A percentile compares a stretch with the other conserved stretches of the same genome.
These are phyloP conservation scores for Acleris literana DNA, from an alignment of 2,888 invertebrate genomes.

Conservation along the genomic window DNA sequence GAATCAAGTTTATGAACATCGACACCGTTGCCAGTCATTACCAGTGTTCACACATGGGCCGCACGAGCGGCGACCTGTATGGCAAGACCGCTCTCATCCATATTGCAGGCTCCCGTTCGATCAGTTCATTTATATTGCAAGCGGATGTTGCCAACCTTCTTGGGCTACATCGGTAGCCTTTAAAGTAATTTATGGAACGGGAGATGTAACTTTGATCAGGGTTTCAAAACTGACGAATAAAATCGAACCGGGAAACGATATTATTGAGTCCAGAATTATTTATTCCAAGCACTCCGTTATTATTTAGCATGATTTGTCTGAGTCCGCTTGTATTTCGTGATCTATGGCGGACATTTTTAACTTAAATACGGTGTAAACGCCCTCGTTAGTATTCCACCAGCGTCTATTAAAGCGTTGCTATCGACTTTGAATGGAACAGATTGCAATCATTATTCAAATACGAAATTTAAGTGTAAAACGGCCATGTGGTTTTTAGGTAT, in stretches of 20 bases:
- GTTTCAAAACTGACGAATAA: constrained; percentile 2
- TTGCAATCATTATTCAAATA: constrained; percentile 35
- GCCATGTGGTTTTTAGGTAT: constrained; percentile 19
- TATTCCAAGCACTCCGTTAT: constrained; percentile 54
- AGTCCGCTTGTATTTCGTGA: constrained; percentile 44
- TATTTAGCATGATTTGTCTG: constrained; percentile 61
- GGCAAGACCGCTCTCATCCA: constrained; percentile 64
- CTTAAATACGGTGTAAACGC: constrained; percentile 31
- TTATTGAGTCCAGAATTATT: constrained; percentile 38
- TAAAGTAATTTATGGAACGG: background rate
- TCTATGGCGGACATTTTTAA: constrained; percentile 37
- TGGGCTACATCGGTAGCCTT: constrained; percentile 42
- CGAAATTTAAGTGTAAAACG: constrained; percentile 23
- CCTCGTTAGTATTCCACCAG: constrained; percentile 32
- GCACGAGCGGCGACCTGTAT: constrained; percentile 49
- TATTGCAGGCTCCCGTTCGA: constrained; percentile 60
- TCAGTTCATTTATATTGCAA: constrained; percentile 68
- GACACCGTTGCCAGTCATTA: constrained; percentile 51
- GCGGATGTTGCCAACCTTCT: constrained; percentile 55
- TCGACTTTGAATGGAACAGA: constrained; percentile 35
- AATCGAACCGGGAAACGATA: background rate
- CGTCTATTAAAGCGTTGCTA: constrained; percentile 32
- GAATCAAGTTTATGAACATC: constrained; percentile 46
- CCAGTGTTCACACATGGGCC: constrained; percentile 39
- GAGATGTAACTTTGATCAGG: constrained; percentile 1